Percentiles rank a stretch among this genome's conserved stretches.
phyloP scores from a whole-genome alignment of 2,797 vertebrate genomes.

The Eospalax fontanierii region DNA sequence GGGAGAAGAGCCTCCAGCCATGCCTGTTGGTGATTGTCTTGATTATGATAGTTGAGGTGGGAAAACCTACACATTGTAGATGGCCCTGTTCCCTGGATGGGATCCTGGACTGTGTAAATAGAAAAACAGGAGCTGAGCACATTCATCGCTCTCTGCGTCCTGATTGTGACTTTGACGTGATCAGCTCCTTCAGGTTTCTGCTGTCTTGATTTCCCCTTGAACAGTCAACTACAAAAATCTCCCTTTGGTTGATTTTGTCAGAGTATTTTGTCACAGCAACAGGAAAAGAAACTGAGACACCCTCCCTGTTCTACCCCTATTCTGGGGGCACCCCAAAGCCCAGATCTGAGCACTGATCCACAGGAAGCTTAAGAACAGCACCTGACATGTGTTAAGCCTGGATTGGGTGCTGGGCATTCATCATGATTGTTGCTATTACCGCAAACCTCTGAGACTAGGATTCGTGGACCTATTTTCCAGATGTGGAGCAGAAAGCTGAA shows the following conservation, averaged over 20 bases:
- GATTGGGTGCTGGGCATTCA: neutral
- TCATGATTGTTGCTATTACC: neutral
- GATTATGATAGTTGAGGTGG: neutral
- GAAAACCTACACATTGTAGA: neutral
- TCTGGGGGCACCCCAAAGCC: neutral
- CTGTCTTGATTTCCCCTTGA: neutral
- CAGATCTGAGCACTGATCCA: neutral
- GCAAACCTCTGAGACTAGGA: neutral
- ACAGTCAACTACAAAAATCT: neutral
- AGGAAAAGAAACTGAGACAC: neutral
- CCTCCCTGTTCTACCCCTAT: neutral
- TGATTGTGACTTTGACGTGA: neutral
- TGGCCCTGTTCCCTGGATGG: neutral
- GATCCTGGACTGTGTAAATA: neutral
- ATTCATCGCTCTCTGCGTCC: neutral
- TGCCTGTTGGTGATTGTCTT: neutral
- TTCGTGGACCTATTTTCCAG: neutral
- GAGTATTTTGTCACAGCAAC: neutral
- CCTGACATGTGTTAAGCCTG: neutral
- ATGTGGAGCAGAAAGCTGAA: neutral
- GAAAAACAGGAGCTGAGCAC: neutral
- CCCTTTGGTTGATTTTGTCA: neutral
- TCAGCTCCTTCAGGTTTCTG: neutral
- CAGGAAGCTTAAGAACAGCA: neutral
- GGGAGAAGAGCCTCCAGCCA: no score